Base-by-base conservation (phyloP, 1,140 invertebrate species). In the Drosophila nigrodunni region DNA sequence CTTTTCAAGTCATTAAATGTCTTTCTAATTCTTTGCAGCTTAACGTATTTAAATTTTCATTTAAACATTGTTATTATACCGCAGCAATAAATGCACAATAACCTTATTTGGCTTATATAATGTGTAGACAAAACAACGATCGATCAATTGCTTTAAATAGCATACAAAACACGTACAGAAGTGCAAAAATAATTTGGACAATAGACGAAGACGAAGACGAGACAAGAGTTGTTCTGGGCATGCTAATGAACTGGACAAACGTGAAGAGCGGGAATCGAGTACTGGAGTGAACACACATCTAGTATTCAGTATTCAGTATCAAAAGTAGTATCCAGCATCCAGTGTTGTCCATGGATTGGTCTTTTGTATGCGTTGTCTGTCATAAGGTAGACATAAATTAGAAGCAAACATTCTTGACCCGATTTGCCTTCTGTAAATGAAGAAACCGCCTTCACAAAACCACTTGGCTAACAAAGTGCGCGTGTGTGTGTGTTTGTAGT, bases 231-330 rank as follows among this genome's bases (percentile, higher is more conserved):
- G 39, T 68, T 74, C 41, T 59, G 47, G 46, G 58, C 58, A 80
- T 85, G 72, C 81, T 83, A 85, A 85, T 80, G 77, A 83, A 76
- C 70, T 62, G 58, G 50, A 50, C 66, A 74, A 74, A 74, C 59
- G 47, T 76, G 59, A 57, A 79, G 50, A 71, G 71, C 39, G n/a
- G 41, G 66, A 78, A 61, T 81, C 18, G 18, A 21, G 74, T 49
- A 59, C 46, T 46, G 39, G 18, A 65, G 49, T 11, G 18, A 34
- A 47, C 49, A 68, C 61, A 35, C 18, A 21, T 21, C 18, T 2
- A 30, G 25, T 30, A 30, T n/a, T 8, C 60, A 82, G 80, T 77
- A 80, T 85, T 72, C 81, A 80, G 71, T 73, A 21, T 30, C 3
- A 2, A 30, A 30, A 5, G 25, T 30, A 30, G 25, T 5, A 30